phyloP scores from a whole-genome alignment of 1,140 invertebrate genomes.

The Orussus abietinus region DNA sequence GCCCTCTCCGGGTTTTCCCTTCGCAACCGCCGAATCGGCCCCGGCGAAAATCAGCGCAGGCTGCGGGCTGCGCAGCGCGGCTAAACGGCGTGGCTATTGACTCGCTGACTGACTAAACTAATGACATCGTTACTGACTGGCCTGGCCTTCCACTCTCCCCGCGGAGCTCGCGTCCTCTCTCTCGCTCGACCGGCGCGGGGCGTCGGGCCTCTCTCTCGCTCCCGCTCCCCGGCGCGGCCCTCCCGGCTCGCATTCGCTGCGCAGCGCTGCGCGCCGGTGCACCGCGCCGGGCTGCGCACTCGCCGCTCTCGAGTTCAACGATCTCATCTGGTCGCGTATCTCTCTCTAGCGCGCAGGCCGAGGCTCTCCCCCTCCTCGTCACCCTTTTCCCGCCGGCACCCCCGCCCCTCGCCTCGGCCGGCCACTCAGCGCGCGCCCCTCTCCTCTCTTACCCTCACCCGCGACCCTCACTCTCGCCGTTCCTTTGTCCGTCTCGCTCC shows the following conservation, averaged over 20 bases:
- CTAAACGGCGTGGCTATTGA: slow-evolving; percentile 41
- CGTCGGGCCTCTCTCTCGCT: slow-evolving; percentile 3
- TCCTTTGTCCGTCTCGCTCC: background rate
- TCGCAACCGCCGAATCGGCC: background rate
- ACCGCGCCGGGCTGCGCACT: slow-evolving; percentile 6
- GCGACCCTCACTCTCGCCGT: slow-evolving; percentile 8
- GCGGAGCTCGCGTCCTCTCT: slow-evolving; percentile 17
- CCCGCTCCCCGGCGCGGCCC: background rate
- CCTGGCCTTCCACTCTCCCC: slow-evolving; percentile 33
- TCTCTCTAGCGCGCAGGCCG: slow-evolving; percentile 1
- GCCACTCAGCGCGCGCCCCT: background rate
- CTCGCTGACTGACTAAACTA: slow-evolving; percentile 50
- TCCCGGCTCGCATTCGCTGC: slow-evolving; percentile 1
- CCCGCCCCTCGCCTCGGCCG: slow-evolving; percentile 8
- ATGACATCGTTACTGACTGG: slow-evolving; percentile 49
- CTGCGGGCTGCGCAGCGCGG: slow-evolving; percentile 3
- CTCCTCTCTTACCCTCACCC: slow-evolving; percentile 7
- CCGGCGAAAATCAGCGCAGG: background rate
- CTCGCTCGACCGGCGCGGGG: no score
- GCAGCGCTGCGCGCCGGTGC: slow-evolving; percentile 8
- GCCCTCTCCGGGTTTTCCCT: slow-evolving; percentile 9
- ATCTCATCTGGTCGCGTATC: slow-evolving; percentile 3
- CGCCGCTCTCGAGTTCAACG: slow-evolving; percentile 14
- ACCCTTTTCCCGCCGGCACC: slow-evolving; percentile 3
- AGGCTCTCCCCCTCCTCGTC: slow-evolving; percentile 12